Percentiles rank a stretch among this genome's conserved stretches.
Conservation (phyloP, 2,888 invertebrate species). For the Acanthosepion pharaonis region DNA sequence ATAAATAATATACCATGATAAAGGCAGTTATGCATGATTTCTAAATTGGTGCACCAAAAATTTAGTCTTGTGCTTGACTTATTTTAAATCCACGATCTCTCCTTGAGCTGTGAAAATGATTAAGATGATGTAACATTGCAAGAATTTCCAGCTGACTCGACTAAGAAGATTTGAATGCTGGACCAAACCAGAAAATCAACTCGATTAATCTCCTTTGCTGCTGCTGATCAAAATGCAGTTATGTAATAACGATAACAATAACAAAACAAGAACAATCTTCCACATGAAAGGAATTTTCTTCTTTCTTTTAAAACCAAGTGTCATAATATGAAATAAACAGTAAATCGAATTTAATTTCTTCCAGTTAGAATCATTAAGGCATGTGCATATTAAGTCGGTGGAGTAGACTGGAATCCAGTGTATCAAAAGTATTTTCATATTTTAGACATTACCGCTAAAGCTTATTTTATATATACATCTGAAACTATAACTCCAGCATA, state of each 20-base stretch:
- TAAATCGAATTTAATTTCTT: constrained; percentile 1
- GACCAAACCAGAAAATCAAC: neutral
- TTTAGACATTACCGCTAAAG: no score
- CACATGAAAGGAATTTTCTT: neutral
- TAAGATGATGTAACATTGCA: neutral
- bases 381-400: neutral
- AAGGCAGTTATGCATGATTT: no score
- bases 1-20: no score
- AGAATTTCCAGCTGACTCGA: neutral
- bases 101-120: neutral
- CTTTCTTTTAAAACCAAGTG: neutral
- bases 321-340: neutral
- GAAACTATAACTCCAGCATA: no score
- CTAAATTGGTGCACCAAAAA: neutral
- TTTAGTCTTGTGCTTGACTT: neutral
- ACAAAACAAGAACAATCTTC: neutral
- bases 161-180: neutral
- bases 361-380: constrained; percentile 16
- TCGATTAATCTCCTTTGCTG: neutral
- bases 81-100: neutral
- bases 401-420: neutral
- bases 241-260: neutral
- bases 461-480: no score
- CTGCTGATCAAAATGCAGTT: neutral
- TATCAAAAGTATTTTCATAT: no score